Base-by-base conservation (phyloP, 2,797 vertebrate genomes). In the Eospalax fontanierii region DNA sequence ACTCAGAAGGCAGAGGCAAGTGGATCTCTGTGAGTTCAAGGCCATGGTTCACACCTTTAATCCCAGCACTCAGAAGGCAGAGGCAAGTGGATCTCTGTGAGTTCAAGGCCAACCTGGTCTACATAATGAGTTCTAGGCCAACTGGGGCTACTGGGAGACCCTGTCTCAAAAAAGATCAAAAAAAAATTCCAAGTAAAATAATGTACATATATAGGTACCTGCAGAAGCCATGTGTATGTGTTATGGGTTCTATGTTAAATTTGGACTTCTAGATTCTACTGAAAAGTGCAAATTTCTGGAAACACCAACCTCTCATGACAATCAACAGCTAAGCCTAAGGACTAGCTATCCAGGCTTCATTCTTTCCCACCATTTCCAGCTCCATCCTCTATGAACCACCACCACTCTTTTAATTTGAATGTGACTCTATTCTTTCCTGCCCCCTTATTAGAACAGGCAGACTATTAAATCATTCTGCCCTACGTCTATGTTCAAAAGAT, bases 231-330 rank as follows among this genome's bases (percentile, higher is more conserved):
- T 46, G 46, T 46, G 46, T 46, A 11, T 46, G 46, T 46, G 46
- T 46, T n/a, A n/a, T n/a, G n/a, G n/a, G n/a, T n/a, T n/a, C n/a
- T 46, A 11, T 46, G 46, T 46, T 46, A 46, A 95, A n/a, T 4
- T 16, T 19, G 15, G 38, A 65, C 46, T 81, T 88, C 59, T 86
- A 33, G 2, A 85, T 79, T 90, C 65, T 90, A 24, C 22, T 59
- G 21, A 83, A 80, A 95, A 68, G 46, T 76, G 43, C 26, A 50
- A 85, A 57, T 82, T 82, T 68, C 70, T 90, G 26, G 54, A 92
- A 82, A 50, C 40, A 74, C 14, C 35, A 38, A 26, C 26, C 30
- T 3, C 5, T 43, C 18, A 19, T 68, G 80, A 24, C 14, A 43
- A 68, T 81, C 65, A 28, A 38, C 24, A 43, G 22, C 70, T 63